Base-by-base conservation (phyloP, 2,888 invertebrate genomes). In the Heteromyza rotundicornis region DNA sequence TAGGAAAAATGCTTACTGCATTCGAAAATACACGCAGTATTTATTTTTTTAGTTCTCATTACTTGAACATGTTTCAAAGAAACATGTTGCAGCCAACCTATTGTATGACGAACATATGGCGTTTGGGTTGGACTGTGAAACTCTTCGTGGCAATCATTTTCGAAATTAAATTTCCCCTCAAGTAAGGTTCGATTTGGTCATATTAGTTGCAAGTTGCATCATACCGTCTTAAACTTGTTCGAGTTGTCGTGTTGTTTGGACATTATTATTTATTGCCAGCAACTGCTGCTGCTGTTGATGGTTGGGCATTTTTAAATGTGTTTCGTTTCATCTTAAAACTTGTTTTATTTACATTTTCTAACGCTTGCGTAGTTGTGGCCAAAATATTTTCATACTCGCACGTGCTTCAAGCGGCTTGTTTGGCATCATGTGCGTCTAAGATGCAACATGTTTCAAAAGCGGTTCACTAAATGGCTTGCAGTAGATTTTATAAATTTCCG, bases 321-420 rank as follows among this genome's bases (percentile, higher is more conserved):
- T 40, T 40, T 47, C 7, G 14, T 20, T 47, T 47, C 47, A 40
- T 40, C 40, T 40, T 40, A 63, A 60, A 61, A 65, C 64, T 64
- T 63, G 66, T 66, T 68, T 59, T 68, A 66, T 68, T 68, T 68
- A 68, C 68, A 68, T 63, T 66, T 64, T 64, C 62, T 63, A 63
- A 64, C 64, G 65, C 66, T 63, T 65, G 68, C 66, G 66, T 65
- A 64, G 27, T 47, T 49, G 2, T 14, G 2, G 53, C 32, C 24
- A 27, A 44, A 16, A 51, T 64, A 16, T 52, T 60, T 47, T 56
- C 53, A n/a, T 27, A 59, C 56, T 44, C 62, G 58, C 68, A 68
- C 68, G 68, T 68, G 68, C 60, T 68, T 63, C 58, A 44, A 20
- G 23, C 24, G 40, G 47, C 40, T n/a, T 7, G 40, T 14, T n/a